phyloP scores from a whole-genome alignment of 2,797 vertebrate genomes.

The Odontamblyopus rebecca region DNA sequence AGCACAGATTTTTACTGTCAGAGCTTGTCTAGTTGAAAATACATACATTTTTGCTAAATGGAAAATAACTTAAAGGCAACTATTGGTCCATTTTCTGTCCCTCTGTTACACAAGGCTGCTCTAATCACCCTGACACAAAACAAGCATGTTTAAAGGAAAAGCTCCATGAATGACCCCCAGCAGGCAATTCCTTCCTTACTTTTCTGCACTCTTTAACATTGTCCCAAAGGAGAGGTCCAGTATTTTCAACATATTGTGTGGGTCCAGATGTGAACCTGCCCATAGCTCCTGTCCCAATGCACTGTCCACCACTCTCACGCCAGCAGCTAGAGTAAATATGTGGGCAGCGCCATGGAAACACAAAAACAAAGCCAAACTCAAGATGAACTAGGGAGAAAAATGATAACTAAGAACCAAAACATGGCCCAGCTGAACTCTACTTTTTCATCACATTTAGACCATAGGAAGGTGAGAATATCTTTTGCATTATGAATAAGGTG shows the following conservation, averaged over 20 bases:
- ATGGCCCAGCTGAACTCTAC: background rate
- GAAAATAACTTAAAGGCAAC: background rate
- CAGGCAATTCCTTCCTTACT: constrained; percentile 53
- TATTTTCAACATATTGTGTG: constrained; percentile 49
- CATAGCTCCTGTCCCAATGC: constrained; percentile 41
- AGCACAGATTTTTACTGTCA: background rate
- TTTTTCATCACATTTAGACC: background rate
- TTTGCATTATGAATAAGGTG: background rate
- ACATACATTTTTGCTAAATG: background rate
- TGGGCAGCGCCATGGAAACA: constrained; percentile 14
- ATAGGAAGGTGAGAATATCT: background rate
- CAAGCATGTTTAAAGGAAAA: constrained; percentile 37
- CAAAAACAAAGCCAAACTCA: constrained; percentile 7
- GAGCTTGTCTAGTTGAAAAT: background rate
- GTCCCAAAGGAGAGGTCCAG: constrained; percentile 29
- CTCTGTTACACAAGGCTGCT: background rate
- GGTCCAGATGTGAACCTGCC: constrained; percentile 53
- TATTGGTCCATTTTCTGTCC: constrained; percentile 8
- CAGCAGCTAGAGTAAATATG: constrained; percentile 27
- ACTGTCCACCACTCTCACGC: constrained; percentile 38
- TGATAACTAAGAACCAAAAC: constrained; percentile 20
- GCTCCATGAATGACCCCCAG: constrained; percentile 43
- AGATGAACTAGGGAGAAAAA: constrained; percentile 39
- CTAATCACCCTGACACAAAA: constrained; percentile 31
- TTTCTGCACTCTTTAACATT: constrained; percentile 42